These are phyloP conservation scores for Morinoia aosen DNA, from an alignment of 2,888 invertebrate genomes.

Conservation along the genomic window DNA sequence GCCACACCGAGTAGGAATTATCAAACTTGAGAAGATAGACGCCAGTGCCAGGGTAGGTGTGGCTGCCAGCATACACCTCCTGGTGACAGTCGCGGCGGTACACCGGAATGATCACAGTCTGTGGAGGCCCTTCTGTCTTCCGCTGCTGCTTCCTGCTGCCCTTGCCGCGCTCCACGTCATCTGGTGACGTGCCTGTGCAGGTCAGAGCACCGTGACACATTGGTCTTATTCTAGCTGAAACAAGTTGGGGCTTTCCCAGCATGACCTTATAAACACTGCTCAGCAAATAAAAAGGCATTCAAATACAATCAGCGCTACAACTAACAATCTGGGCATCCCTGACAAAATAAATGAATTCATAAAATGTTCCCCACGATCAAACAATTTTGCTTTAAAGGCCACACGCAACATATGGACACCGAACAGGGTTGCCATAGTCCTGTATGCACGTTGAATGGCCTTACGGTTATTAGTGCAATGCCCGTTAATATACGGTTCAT, in stretches of 20 bases:
- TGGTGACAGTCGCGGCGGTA: conserved; percentile 96
- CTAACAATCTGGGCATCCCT: too few relatives aligned
- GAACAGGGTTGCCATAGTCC: too few relatives aligned
- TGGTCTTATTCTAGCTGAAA: conserved; percentile 74
- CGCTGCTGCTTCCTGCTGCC: conserved; percentile 65
- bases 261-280: neutral
- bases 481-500: too few relatives aligned
- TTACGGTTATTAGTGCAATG: too few relatives aligned
- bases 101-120: conserved; percentile 92
- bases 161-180: conserved; percentile 73
- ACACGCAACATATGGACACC: too few relatives aligned
- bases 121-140: conserved; percentile 74
- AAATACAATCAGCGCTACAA: too few relatives aligned
- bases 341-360: too few relatives aligned
- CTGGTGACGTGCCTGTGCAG: conserved; percentile 78
- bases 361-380: too few relatives aligned
- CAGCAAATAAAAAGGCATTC: too few relatives aligned
- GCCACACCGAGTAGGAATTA: conserved; percentile 98
- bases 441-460: too few relatives aligned
- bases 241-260: conserved; percentile 81
- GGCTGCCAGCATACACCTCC: conserved; percentile 80
- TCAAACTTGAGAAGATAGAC: conserved; percentile 99
- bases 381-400: too few relatives aligned
- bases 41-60: conserved; percentile 79
- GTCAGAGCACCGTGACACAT: neutral